Evolutionary conservation across 1,140 invertebrate species (phyloP), one percentile per base, ranked within the genome.

Genomic region (Tetragnatha versicolor): DNA sequence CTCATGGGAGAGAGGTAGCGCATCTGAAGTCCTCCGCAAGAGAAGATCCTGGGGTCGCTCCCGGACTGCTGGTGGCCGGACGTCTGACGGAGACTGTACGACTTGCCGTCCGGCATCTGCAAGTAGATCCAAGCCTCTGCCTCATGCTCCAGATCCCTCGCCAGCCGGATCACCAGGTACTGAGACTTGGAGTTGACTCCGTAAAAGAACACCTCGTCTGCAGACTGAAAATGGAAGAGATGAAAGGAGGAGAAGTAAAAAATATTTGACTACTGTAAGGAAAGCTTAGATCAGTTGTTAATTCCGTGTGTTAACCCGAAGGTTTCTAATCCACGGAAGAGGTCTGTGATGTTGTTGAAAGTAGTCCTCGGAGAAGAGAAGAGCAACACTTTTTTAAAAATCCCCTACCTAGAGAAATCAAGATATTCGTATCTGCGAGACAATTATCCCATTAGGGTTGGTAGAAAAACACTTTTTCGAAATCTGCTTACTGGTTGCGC

Each of bases 131-230:
- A 61, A 0, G 58, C 65, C 29, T 70, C 77, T 5, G 77, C 65
- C 35, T 29, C 29, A 5, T 49, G 2, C 14, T 79, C 37, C 0
- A 29, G 9, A 0, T 4, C n/a, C 10, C 77, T 60, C 1, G 66
- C 14, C 22, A 79, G 22, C 20, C 65, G 49, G 9, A 45, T 33
- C 1, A 63, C 22, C 3, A 79, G 14, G 14, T 27, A 61, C 39
- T 79, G 65, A 6, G 55, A 61, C 22, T 69, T 60, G 20, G 77
- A 79, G 31, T 79, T 79, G 1, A 79, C 66, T 12, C 77, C 77
- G 29, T 79, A 79, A 22, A 79, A 60, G 27, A 79, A 70, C n/a
- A 79, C 25, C 22, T 79, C 65, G 27, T 79, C 77, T 2, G 25
- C 37, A 27, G 12, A 33, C 69, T 69, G 27, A 20, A 73, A 60